Evolutionary conservation across 2,888 invertebrate species (phyloP), one percentile per base, ranked within the genome.

Genomic region (Hypsopygia costalis): DNA sequence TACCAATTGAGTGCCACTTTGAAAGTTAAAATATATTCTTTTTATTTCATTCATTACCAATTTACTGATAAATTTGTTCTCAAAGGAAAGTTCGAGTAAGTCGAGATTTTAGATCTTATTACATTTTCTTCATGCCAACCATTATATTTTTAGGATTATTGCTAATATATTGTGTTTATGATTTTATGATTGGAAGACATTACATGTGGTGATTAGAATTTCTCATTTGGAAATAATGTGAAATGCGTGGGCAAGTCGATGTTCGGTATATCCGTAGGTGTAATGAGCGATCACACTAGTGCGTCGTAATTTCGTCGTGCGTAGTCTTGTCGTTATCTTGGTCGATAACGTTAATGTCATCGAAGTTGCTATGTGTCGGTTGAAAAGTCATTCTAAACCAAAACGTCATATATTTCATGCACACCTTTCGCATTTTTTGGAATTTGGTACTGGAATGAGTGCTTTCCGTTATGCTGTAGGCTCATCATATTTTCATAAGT

Each of bases 291-390:
- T 65, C 69, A 56, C 58, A 58, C 56, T 74, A 78, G 71, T 87
- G 85, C 86, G 85, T 83, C 81, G 83, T 78, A 85, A 75, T 80
- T 82, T 77, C 57, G 60, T 71, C 69, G 74, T 76, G 76, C 78
- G 73, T 82, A 73, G 78, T 77, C 76, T 73, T 64, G 78, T 77
- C 74, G 81, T 86, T 86, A 86, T 85, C 85, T 77, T 67, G 58
- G 66, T 74, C 67, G 79, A 74, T 82, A 80, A 71, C 69, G 68
- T 58, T 57, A 63, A 55, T 63, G 62, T 60, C 52, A 56, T 30
- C 49, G 46, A 48, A 49, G 49, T 52, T 43, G 41, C 49, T 46
- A n/a, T n/a, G 44, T 41, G 46, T 31, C 35, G 40, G 39, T 28
- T 40, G 40, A 42, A n/a, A 35, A 34, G 36, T 20, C 25, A 12